phyloP scores from a whole-genome alignment of 1,140 invertebrate species.

The Danaus melanippus region DNA sequence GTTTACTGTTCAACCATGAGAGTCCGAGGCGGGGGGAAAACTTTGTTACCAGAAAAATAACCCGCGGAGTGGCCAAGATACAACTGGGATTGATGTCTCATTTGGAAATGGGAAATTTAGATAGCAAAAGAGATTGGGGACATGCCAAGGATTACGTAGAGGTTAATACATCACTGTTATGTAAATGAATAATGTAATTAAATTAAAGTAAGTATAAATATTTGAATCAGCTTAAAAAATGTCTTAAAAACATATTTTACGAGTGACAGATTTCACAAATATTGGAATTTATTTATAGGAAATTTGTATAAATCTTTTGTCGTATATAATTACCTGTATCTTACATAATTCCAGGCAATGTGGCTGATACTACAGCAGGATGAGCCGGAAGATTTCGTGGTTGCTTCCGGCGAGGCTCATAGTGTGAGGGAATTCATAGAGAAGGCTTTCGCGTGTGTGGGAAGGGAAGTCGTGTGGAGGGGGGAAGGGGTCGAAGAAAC shows the following conservation, averaged over 20 bases:
- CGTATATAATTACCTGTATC: too few relatives aligned
- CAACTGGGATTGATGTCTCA: conserved; percentile 87
- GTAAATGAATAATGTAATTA: conserved; percentile 1
- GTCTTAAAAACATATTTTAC: too few relatives aligned
- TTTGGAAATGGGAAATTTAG: conserved; percentile 95
- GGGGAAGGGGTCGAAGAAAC: conserved; percentile 89
- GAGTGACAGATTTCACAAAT: too few relatives aligned
- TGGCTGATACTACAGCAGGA: conserved; percentile 99
- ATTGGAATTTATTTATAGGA: too few relatives aligned
- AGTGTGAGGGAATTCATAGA: conserved; percentile 98
- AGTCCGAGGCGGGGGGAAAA: conserved; percentile 98
- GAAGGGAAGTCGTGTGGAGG: conserved; percentile 85
- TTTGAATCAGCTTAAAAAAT: too few relatives aligned
- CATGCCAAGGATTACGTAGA: conserved; percentile 99
- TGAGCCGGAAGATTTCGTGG: conserved; percentile 95
- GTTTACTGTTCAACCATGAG: conserved; percentile 99
- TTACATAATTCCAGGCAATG: conserved; percentile 85
- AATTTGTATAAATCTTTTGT: too few relatives aligned
- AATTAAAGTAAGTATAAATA: too few relatives aligned
- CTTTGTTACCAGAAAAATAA: conserved; percentile 99
- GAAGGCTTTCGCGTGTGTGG: conserved; percentile 87
- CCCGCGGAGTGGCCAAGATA: conserved; percentile 97
- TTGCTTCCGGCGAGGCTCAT: conserved; percentile 95
- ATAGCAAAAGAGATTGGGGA: conserved; percentile 98
- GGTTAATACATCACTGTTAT: conserved; percentile 68